Evolutionary conservation across 2,797 vertebrate species (phyloP).

Genomic region (Pseudochirops corinnae): DNA sequence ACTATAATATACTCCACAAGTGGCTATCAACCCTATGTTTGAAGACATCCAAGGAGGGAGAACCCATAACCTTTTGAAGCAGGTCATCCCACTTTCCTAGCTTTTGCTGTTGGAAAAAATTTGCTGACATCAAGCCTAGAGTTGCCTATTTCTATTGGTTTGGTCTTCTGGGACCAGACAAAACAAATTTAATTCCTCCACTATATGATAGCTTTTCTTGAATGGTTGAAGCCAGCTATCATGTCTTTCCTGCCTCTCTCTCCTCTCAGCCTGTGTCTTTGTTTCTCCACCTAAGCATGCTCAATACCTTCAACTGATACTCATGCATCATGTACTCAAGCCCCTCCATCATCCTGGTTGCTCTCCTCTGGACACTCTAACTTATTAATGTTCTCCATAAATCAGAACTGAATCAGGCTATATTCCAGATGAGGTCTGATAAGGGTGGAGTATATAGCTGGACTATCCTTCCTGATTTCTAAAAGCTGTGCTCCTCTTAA

Average conservation of each 20-base stretch:
- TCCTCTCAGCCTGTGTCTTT: not conserved
- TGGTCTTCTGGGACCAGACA: not conserved
- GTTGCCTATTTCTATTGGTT: not conserved
- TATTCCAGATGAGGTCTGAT: not conserved
- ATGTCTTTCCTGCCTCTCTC: not conserved
- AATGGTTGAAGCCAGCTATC: not conserved
- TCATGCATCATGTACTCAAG: not conserved
- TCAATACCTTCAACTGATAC: not conserved
- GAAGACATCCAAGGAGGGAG: not conserved
- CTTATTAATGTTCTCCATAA: not conserved
- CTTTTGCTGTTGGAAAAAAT: not conserved
- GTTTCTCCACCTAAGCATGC: not conserved
- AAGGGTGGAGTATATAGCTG: not conserved
- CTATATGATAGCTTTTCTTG: not conserved
- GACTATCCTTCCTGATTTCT: not conserved
- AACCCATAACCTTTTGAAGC: not conserved
- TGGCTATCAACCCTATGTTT: not conserved
- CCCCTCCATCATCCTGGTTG: not conserved
- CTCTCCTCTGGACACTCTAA: not conserved
- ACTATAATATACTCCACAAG: not conserved
- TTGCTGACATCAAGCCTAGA: not conserved
- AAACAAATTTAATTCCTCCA: not conserved
- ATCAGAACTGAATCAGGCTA: not conserved
- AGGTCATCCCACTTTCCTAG: not conserved
- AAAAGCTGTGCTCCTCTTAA: not conserved